Evolutionary conservation across 2,113 vertebrate genomes (phyloP).

Genomic region (Hiodon tergisus): DNA sequence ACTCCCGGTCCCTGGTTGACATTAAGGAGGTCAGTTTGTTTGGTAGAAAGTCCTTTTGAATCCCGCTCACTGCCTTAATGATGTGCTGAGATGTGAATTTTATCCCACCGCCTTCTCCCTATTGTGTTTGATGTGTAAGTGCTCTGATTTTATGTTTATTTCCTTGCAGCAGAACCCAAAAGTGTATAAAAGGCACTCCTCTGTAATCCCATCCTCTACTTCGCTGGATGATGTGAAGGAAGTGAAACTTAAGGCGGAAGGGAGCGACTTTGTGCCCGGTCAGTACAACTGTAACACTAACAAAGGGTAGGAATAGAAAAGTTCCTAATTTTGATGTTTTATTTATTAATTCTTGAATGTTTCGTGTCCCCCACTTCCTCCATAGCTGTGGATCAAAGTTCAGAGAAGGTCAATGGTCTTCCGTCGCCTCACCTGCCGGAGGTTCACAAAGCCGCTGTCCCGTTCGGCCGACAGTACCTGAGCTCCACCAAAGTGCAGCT

Average conservation of each 20-base stretch:
- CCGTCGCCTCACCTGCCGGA: conserved; percentile 37
- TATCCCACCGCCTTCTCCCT: neutral
- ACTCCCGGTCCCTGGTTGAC: conserved; percentile 64
- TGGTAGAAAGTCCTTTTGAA: no score
- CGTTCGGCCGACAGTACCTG: conserved; percentile 50
- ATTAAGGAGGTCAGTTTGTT: conserved; percentile 73
- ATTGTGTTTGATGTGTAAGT: conserved; percentile 2
- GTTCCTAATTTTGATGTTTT: neutral
- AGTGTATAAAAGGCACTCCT: conserved; percentile 59
- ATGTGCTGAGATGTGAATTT: neutral
- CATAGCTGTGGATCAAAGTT: conserved; percentile 37
- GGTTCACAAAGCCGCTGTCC: conserved; percentile 42
- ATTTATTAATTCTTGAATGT: neutral
- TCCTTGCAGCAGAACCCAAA: conserved; percentile 48
- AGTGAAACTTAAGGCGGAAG: conserved; percentile 39
- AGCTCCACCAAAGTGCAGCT: conserved; percentile 64
- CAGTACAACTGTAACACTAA: conserved; percentile 11
- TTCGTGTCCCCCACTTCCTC: neutral
- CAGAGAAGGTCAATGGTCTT: conserved; percentile 54
- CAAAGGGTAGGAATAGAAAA: no score
- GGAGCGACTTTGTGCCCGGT: conserved; percentile 27
- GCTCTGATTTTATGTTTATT: neutral
- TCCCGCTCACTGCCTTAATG: no score
- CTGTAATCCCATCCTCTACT: conserved; percentile 56
- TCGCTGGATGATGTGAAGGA: conserved; percentile 53